Evolutionary conservation across 2,888 invertebrate species (phyloP).

Genomic region (Plebejus argus): DNA sequence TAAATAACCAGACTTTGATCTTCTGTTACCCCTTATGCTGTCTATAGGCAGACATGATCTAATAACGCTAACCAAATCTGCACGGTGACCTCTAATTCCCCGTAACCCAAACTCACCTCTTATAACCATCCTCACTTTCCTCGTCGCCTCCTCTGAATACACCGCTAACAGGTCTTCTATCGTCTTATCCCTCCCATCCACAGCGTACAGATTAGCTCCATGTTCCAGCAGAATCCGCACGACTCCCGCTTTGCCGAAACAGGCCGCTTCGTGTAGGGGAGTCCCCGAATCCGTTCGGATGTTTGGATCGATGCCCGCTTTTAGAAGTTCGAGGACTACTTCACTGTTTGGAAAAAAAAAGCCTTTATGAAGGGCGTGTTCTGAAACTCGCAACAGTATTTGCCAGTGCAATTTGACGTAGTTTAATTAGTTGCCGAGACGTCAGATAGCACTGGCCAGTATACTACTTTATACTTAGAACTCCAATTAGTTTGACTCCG

Average conservation of each 20-base stretch:
- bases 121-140: constrained; percentile 92
- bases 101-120: constrained; percentile 80
- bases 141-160: constrained; percentile 93
- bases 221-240: constrained; percentile 89
- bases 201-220: constrained; percentile 90
- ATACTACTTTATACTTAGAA: too few relatives aligned
- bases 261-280: constrained; percentile 95
- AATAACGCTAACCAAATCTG: too few relatives aligned
- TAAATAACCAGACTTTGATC: too few relatives aligned
- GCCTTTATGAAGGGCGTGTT: neutral
- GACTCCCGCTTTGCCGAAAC: constrained; percentile 94
- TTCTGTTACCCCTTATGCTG: too few relatives aligned
- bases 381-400: neutral
- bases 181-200: constrained; percentile 90
- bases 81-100: neutral
- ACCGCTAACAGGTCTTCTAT: constrained; percentile 93
- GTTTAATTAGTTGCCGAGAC: too few relatives aligned
- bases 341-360: constrained; percentile 71
- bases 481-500: too few relatives aligned
- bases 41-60: too few relatives aligned
- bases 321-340: constrained; percentile 90
- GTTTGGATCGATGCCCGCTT: constrained; percentile 94
- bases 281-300: constrained; percentile 92
- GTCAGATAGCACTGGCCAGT: too few relatives aligned
- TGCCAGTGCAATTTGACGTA: too few relatives aligned